Conservation (phyloP, 1,140 invertebrate genomes). For the Drosophila melanogaster region DNA sequence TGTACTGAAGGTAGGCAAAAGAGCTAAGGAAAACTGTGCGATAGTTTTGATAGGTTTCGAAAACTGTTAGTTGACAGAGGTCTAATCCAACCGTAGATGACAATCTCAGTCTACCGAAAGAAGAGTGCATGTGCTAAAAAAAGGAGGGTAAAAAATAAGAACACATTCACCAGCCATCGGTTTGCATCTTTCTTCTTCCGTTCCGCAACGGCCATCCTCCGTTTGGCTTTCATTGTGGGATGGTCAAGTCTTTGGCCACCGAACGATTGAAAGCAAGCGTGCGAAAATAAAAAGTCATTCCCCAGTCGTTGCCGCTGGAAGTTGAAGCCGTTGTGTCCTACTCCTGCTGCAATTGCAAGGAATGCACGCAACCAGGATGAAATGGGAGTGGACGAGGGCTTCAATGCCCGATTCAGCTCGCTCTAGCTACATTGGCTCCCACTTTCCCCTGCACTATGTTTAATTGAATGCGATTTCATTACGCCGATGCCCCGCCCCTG, state of each 20-base stretch:
- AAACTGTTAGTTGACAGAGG: background rate
- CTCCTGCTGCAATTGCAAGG: constrained; percentile 34
- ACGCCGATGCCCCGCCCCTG: constrained; percentile 34
- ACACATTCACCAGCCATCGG: constrained; percentile 16
- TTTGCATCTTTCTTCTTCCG: constrained; percentile 15
- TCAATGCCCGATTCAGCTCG: constrained; percentile 34
- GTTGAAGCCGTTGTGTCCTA: constrained; percentile 31
- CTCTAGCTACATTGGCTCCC: constrained; percentile 9
- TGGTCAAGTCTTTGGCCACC: constrained; percentile 10
- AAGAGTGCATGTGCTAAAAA: constrained; percentile 6
- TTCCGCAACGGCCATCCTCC: background rate
- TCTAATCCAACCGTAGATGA: constrained; percentile 18
- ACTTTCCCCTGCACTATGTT: constrained; percentile 60
- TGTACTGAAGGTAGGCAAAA: no score
- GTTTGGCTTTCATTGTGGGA: constrained; percentile 15
- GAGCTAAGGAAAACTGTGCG: background rate
- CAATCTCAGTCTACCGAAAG: constrained; percentile 16
- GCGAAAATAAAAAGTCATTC: constrained; percentile 73
- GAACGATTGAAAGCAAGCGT: constrained; percentile 60
- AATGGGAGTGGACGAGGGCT: constrained; percentile 16
- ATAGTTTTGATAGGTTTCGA: background rate
- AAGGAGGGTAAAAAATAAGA: constrained; percentile 7
- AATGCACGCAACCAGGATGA: constrained; percentile 29
- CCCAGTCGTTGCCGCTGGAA: constrained; percentile 23
- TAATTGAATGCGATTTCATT: constrained; percentile 81